A percentile compares a stretch with the other conserved stretches of the same genome.
These are phyloP conservation scores for Fringilla coelebs DNA, from an alignment of 2,797 vertebrate species.

Conservation along the genomic window DNA sequence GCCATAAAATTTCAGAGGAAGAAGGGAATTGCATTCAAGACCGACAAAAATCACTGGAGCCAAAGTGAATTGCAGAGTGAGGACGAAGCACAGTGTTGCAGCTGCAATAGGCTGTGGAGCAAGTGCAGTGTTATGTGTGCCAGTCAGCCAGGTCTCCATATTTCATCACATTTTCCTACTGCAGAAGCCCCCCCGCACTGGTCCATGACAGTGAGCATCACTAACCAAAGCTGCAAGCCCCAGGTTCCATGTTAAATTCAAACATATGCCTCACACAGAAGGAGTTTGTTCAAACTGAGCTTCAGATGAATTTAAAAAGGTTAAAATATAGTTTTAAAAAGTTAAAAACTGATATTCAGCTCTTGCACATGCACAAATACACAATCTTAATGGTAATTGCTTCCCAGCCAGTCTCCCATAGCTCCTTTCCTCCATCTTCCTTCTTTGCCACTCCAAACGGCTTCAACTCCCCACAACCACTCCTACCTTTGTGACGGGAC, in stretches of 20 bases:
- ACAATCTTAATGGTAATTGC: background rate
- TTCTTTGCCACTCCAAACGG: background rate
- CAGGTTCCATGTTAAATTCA: background rate
- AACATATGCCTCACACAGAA: background rate
- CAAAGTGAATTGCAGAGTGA: background rate
- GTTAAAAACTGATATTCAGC: background rate
- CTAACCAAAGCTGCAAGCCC: background rate
- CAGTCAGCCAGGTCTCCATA: background rate
- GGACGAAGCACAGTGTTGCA: background rate
- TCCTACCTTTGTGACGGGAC: background rate
- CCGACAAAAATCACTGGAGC: background rate
- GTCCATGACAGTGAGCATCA: background rate
- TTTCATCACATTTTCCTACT: background rate
- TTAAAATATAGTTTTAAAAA: background rate
- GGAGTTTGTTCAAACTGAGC: background rate
- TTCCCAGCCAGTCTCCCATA: background rate
- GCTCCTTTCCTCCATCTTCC: background rate
- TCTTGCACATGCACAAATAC: background rate
- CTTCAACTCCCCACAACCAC: background rate
- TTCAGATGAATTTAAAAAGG: background rate
- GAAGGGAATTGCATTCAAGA: background rate
- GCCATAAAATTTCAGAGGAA: background rate
- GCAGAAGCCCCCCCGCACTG: background rate
- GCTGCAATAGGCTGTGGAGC: background rate
- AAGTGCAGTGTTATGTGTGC: background rate